Conservation (phyloP, 2,888 invertebrate species). For the Orthosia gothica region DNA sequence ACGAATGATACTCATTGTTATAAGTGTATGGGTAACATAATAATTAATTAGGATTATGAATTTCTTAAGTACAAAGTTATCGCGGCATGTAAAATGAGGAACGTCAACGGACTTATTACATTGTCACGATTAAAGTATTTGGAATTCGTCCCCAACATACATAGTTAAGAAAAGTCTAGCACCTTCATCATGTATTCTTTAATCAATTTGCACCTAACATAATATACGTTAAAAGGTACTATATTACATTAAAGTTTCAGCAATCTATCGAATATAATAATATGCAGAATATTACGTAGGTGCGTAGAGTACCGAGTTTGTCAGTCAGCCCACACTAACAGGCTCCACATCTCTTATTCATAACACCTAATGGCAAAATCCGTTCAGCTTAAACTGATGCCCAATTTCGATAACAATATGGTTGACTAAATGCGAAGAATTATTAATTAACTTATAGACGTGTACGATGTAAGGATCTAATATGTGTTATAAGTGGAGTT, state of each 20-base stretch:
- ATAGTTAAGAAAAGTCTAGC: too few species aligned
- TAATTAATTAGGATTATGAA: too few species aligned
- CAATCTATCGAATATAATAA: slow-evolving; percentile 8
- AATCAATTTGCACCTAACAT: background rate
- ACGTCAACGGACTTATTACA: too few species aligned
- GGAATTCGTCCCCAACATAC: too few species aligned
- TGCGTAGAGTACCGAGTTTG: slow-evolving; percentile 15
- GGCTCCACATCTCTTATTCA: slow-evolving; percentile 69
- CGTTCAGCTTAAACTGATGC: slow-evolving; percentile 55
- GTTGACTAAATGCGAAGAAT: slow-evolving; percentile 56
- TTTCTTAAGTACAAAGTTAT: too few species aligned
- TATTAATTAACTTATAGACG: slow-evolving; percentile 53
- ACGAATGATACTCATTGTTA: too few species aligned
- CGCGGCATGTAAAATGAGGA: too few species aligned
- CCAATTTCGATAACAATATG: slow-evolving; percentile 59
- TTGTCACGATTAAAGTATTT: too few species aligned
- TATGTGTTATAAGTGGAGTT: background rate
- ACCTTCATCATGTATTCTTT: too few species aligned
- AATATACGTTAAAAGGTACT: background rate
- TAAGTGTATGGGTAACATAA: too few species aligned
- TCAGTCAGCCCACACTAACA: slow-evolving; percentile 18
- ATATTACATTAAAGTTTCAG: slow-evolving; percentile 1
- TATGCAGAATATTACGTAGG: slow-evolving; percentile 18
- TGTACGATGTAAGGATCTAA: slow-evolving; percentile 22
- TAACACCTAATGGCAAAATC: slow-evolving; percentile 71